Percentiles rank a stretch among this genome's conserved stretches.
Evolutionary conservation across 2,797 vertebrate species (phyloP).

Genomic region (Chromis chromis): DNA sequence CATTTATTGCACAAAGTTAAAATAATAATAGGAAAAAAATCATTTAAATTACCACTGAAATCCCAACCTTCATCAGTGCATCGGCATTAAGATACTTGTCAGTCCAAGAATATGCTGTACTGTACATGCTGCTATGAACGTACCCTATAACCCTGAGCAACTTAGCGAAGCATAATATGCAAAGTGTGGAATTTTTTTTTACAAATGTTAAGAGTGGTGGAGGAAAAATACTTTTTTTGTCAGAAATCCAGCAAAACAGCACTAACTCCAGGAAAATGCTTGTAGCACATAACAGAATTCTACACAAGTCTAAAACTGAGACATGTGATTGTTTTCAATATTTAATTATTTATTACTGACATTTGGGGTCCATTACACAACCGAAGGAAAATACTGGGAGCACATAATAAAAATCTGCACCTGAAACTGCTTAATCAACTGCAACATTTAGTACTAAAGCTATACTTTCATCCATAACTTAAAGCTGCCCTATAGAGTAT

Average conservation of each 20-base stretch:
- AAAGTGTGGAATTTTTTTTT: not conserved
- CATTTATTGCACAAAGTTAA: constrained; percentile 34
- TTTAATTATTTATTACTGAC: not conserved
- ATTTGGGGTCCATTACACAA: not conserved
- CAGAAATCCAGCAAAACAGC: not conserved
- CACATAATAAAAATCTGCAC: not conserved
- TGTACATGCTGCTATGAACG: not conserved
- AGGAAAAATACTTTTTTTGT: not conserved
- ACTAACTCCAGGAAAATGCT: not conserved
- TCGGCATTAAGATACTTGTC: not conserved
- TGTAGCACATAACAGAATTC: no score
- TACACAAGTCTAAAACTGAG: no score
- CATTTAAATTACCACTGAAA: constrained; percentile 6
- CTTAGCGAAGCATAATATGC: not conserved
- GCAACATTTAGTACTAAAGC: no score
- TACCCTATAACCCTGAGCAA: constrained; percentile 2
- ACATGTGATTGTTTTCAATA: not conserved
- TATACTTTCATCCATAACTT: not conserved
- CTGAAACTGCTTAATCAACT: not conserved
- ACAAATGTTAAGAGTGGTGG: no score
- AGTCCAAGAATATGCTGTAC: not conserved
- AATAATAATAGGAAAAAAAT: constrained; percentile 9
- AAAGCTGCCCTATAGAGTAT: not conserved
- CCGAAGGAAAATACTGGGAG: not conserved
- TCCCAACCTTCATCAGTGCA: constrained; percentile 6